These are phyloP conservation scores for Sebastes elongatus DNA, from an alignment of 2,797 vertebrate species.

Conservation along the genomic window DNA sequence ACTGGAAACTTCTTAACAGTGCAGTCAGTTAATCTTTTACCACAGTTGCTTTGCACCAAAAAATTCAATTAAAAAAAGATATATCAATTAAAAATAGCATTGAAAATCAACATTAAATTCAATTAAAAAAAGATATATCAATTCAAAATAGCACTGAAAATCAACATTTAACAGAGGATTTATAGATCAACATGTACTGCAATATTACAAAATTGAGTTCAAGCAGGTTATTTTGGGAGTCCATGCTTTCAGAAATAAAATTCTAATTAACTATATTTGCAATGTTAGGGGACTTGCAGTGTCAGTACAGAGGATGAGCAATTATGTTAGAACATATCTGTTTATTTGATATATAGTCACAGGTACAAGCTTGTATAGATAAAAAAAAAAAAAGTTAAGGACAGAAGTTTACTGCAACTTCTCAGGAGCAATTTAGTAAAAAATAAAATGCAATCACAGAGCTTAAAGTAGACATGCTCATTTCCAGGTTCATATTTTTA, in stretches of 20 bases:
- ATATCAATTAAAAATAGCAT: too few species aligned
- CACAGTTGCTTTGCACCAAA: not conserved
- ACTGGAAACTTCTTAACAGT: too few species aligned
- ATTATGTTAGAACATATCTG: not conserved
- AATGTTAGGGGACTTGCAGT: not conserved
- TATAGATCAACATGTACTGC: not conserved
- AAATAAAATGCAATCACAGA: not conserved
- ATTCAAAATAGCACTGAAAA: too few species aligned
- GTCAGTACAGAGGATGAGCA: not conserved
- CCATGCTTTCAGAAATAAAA: not conserved
- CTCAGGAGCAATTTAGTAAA: not conserved
- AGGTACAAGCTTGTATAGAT: not conserved
- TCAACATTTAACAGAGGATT: not conserved
- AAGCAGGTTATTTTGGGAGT: not conserved
- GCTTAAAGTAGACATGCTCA: too few species aligned
- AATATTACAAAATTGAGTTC: not conserved
- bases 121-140: too few species aligned
- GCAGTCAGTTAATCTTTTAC: conserved; percentile 2
- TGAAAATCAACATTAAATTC: too few species aligned
- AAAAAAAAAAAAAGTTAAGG: not conserved
- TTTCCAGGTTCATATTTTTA: too few species aligned
- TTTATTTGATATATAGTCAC: not conserved
- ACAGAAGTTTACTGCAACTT: not conserved
- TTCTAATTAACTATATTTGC: not conserved
- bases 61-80: too few species aligned